Base-by-base conservation (phyloP, 2,888 invertebrate genomes). In the Rotaria socialis region DNA sequence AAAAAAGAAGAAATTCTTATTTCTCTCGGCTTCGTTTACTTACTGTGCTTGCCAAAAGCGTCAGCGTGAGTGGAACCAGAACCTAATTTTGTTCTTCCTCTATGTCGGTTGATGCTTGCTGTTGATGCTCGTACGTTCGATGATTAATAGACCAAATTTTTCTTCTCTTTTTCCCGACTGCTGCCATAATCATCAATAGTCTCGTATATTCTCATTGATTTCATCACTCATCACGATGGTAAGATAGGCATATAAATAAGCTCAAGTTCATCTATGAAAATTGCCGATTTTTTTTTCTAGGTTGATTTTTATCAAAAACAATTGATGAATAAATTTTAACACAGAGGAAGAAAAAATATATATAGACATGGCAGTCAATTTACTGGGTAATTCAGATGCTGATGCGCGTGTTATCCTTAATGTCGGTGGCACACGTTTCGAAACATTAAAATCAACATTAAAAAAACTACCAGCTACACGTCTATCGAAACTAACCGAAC, bases 391-490 rank as follows among this genome's bases (percentile, higher is more conserved):
- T 80, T 47, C 43, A 10, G 80, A 80, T 47, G 10, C 14, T 47
- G 80, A 80, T 47, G 80, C 80, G 0, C 80, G 80, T 80, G 96
- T 97, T 90, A 95, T 97, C 89, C 94, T 97, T 90, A 97, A 97
- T 92, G 96, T 97, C 89, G 95, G 95, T 89, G 95, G 97, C 86
- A 96, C 96, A 90, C 93, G 97, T 88, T 96, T 96, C 92, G 97
- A 90, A 88, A 90, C 90, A 27, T 90, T 87, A 50, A 86, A 84
- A 60, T 89, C 90, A 85, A 96, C 96, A 88, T 92, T 96, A 90
- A 96, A 96, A 93, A 96, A 96, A 93, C 96, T 96, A 90, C 96
- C 96, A 84, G 96, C 96, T 89, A 96, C 96, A 87, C 93, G 96
- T 88, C 93, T 96, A 88, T 96, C 96, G 86, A 93, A 96, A 88